Evolutionary conservation across 2,888 invertebrate genomes (phyloP), one percentile per base, ranked within the genome.

Genomic region (Torymus tubicola): DNA sequence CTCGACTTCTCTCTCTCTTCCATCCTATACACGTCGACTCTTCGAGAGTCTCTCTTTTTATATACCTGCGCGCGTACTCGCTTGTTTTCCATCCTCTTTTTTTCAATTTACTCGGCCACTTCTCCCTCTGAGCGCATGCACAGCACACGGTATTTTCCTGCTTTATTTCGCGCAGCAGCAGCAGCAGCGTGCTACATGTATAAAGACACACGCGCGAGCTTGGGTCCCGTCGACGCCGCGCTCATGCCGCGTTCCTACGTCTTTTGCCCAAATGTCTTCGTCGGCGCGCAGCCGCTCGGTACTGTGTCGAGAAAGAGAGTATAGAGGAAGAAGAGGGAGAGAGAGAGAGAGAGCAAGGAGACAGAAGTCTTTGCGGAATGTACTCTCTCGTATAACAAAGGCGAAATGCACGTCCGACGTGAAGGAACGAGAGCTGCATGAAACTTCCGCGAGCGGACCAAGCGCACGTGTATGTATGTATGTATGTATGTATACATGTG

Each of bases 351-450:
- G 67, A 75, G 73, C 75, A 80, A 72, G 77, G 82, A 82, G 77
- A 81, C 69, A 79, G 82, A 80, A 80, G 81, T 83, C 81, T 83
- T 84, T 80, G 76, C 77, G 83, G 82, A 81, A 81, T 83, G 80
- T 74, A 79, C 70, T 65, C 70, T 73, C 78, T n/a, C n/a, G 68
- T 63, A 65, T 76, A 82, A 79, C 81, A 81, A 82, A 79, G 76
- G 81, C 70, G 75, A 81, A 78, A 72, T 75, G 61, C 69, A 78
- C 78, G 80, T 81, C 79, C 78, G 67, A 70, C n/a, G 52, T 60
- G 31, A 3, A 74, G 70, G 60, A 68, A 73, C 65, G 80, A 75
- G 71, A 71, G 73, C 77, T 64, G 69, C 72, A 73, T 61, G 80
- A 75, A 74, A 80, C 70, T 80, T 80, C 73, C 68, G 67, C 42